These are phyloP conservation scores for Drosophila rufa DNA, from an alignment of 1,140 invertebrate genomes.

Conservation along the genomic window DNA sequence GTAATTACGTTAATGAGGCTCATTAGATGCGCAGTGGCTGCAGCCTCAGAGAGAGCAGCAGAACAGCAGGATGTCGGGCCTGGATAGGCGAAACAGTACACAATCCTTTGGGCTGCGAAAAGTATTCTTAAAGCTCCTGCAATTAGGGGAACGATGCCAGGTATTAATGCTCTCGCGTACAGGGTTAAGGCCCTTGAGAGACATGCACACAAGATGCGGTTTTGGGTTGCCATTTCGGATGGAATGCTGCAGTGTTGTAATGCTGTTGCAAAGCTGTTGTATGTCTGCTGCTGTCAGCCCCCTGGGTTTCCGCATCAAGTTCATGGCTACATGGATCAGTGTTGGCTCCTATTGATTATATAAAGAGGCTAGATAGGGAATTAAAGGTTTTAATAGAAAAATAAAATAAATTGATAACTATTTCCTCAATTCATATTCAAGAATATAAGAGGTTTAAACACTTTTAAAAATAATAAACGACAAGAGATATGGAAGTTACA, in stretches of 20 bases:
- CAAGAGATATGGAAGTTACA: too few relatives aligned
- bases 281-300: constrained; percentile 23
- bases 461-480: neutral
- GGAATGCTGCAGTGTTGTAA: constrained; percentile 15
- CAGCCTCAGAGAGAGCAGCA: constrained; percentile 1
- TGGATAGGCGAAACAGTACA: constrained; percentile 1
- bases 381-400: neutral
- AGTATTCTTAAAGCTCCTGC: constrained; percentile 36
- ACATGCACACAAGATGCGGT: constrained; percentile 12
- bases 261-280: constrained; percentile 1
- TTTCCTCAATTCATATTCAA: too few relatives aligned
- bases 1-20: constrained; percentile 77
- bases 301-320: constrained; percentile 17
- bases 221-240: constrained; percentile 6
- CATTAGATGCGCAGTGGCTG: constrained; percentile 56
- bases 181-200: constrained; percentile 17
- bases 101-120: constrained; percentile 5
- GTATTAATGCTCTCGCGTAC: constrained; percentile 29
- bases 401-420: neutral
- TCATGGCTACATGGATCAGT: constrained; percentile 16
- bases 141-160: constrained; percentile 39
- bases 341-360: constrained; percentile 3
- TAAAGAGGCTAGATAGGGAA: neutral
- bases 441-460: too few relatives aligned
- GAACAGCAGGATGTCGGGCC: constrained; percentile 1